Evolutionary conservation across 1,140 invertebrate genomes (phyloP).

Genomic region (Coptotermes formosanus): DNA sequence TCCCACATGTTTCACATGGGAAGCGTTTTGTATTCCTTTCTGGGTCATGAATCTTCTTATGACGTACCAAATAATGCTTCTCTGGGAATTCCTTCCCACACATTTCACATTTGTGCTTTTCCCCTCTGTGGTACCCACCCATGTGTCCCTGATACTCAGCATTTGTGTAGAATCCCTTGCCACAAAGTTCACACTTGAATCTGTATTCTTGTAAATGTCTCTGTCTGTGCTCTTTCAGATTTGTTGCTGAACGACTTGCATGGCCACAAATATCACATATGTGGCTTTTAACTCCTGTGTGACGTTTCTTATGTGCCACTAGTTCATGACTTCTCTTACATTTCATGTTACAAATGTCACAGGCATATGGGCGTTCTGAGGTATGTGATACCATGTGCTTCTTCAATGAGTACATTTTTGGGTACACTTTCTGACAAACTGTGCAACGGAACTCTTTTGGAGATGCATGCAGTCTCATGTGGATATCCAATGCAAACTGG

Average conservation of each 20-base stretch:
- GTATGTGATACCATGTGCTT: constrained; percentile 46
- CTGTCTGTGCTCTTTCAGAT: background rate
- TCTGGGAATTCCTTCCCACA: constrained; percentile 29
- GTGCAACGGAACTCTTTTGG: constrained; percentile 45
- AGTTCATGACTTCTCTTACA: constrained; percentile 53
- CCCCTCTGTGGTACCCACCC: background rate
- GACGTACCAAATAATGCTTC: background rate
- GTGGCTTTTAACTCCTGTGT: background rate
- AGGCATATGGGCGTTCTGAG: constrained; percentile 62
- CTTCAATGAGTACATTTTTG: constrained; percentile 44
- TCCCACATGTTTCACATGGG: constrained; percentile 73
- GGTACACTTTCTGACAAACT: constrained; percentile 58
- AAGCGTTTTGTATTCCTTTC: constrained; percentile 54
- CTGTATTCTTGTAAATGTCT: constrained; percentile 22
- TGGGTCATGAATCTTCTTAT: constrained; percentile 44
- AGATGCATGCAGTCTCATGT: constrained; percentile 17
- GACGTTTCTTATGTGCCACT: constrained; percentile 14
- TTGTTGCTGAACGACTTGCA: background rate
- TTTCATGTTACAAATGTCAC: constrained; percentile 63
- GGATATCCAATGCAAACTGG: background rate
- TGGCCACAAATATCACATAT: constrained; percentile 26
- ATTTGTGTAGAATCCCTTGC: background rate
- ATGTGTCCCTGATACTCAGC: background rate
- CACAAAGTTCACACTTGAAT: constrained; percentile 21
- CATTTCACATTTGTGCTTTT: constrained; percentile 36